These are phyloP conservation scores for Catharus ustulatus DNA, from an alignment of 2,797 vertebrate species.

Conservation along the genomic window DNA sequence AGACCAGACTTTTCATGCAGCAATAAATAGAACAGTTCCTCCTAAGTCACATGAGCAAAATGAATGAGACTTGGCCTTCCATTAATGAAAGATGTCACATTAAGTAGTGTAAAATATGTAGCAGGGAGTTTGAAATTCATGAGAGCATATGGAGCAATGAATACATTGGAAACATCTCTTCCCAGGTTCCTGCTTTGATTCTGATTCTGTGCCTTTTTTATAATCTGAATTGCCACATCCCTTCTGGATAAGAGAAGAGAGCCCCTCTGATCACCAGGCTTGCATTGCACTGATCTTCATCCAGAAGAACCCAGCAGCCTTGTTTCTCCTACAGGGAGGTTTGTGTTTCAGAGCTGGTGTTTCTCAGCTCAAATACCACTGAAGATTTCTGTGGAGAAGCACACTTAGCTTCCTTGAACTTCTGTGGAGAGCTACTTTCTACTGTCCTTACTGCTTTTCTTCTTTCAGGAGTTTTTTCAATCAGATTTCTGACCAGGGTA, in stretches of 20 bases:
- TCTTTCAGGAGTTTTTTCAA: background rate
- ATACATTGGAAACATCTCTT: background rate
- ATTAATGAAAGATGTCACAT: background rate
- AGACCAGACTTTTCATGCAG: background rate
- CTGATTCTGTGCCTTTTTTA: background rate
- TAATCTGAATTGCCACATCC: background rate
- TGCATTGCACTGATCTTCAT: background rate
- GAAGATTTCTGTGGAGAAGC: background rate
- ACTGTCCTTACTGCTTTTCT: background rate
- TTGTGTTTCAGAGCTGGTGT: background rate
- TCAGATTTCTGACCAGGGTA: background rate
- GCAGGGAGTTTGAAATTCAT: background rate
- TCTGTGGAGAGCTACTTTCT: background rate
- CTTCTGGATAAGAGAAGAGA: background rate
- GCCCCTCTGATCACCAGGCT: background rate
- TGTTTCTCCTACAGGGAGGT: background rate
- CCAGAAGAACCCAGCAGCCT: background rate
- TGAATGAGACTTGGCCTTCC: background rate
- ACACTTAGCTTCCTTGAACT: background rate
- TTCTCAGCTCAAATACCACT: background rate
- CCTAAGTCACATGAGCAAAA: background rate
- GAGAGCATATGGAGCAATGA: background rate
- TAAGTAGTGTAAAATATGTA: background rate
- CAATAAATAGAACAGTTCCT: background rate
- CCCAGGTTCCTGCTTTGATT: background rate